Evolutionary conservation across 1,140 invertebrate species (phyloP).

Genomic region (Drusus annulatus): DNA sequence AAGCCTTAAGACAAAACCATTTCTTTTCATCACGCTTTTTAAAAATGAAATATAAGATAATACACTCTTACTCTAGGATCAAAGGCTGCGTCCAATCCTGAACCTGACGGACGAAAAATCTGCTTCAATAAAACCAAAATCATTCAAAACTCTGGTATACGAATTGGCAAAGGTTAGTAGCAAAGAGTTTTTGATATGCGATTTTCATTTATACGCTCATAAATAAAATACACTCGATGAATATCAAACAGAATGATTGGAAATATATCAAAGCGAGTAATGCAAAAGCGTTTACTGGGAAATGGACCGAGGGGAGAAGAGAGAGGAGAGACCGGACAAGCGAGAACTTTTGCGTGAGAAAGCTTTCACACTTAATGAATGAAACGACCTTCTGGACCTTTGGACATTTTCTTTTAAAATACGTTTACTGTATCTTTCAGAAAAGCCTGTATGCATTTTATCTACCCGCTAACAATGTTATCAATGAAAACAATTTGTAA

Average conservation of each 20-base stretch:
- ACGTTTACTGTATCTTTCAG: too few relatives aligned
- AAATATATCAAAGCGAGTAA: not conserved
- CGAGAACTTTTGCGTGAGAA: too few relatives aligned
- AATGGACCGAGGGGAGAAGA: too few relatives aligned
- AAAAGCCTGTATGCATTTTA: too few relatives aligned
- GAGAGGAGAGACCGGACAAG: too few relatives aligned
- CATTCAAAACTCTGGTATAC: not conserved
- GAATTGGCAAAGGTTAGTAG: conserved; percentile 10
- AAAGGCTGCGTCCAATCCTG: not conserved
- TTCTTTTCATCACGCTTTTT: not conserved
- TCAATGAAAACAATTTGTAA: too few relatives aligned
- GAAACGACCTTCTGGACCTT: too few relatives aligned
- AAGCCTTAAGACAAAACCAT: conserved; percentile 7
- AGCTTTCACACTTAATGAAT: too few relatives aligned
- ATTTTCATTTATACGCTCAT: not conserved
- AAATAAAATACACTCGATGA: conserved; percentile 1
- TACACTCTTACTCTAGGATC: not conserved
- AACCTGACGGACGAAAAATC: not conserved
- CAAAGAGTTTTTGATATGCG: not conserved
- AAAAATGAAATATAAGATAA: not conserved
- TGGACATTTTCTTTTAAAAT: too few relatives aligned
- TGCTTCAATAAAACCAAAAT: conserved; percentile 2
- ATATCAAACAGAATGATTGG: conserved; percentile 1
- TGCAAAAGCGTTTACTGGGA: too few relatives aligned
- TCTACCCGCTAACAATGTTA: too few relatives aligned